phyloP scores from a whole-genome alignment of 2,113 vertebrate species.

The Pycnonotus jocosus region DNA sequence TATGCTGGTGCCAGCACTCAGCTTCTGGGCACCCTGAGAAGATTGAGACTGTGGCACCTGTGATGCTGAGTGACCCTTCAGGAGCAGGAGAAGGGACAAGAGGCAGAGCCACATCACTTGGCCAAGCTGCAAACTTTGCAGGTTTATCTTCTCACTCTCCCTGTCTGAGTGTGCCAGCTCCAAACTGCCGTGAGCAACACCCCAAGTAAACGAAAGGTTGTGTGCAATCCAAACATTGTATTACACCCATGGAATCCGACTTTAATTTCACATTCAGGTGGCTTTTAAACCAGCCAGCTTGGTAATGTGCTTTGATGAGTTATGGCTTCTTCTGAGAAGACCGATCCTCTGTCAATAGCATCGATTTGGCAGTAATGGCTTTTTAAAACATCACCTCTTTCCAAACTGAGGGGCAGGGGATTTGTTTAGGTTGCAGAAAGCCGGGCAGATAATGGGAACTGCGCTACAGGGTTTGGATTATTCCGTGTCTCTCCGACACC shows the following conservation, averaged over 20 bases:
- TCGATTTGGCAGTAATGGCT: not conserved
- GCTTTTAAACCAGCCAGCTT: not conserved
- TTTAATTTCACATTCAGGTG: slow-evolving; percentile 9
- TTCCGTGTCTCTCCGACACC: not conserved
- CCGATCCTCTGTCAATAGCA: slow-evolving; percentile 16
- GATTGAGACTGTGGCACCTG: not conserved
- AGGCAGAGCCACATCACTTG: not conserved
- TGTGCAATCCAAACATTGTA: not conserved
- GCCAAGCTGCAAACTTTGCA: not conserved
- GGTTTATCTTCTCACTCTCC: not conserved
- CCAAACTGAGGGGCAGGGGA: not conserved
- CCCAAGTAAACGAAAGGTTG: not conserved
- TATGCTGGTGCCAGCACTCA: not conserved
- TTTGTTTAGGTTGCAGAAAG: not conserved
- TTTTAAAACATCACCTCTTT: slow-evolving; percentile 15
- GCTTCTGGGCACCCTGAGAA: not conserved
- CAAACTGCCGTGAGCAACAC: not conserved
- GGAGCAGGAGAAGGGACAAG: not conserved
- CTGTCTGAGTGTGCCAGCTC: not conserved
- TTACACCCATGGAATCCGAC: not conserved
- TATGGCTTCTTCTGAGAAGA: not conserved
- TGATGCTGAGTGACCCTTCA: not conserved
- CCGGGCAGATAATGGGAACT: not conserved
- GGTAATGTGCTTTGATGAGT: not conserved
- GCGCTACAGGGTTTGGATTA: not conserved